Base-by-base conservation (phyloP, 2,797 vertebrate species). In the Harpagifer antarcticus region DNA sequence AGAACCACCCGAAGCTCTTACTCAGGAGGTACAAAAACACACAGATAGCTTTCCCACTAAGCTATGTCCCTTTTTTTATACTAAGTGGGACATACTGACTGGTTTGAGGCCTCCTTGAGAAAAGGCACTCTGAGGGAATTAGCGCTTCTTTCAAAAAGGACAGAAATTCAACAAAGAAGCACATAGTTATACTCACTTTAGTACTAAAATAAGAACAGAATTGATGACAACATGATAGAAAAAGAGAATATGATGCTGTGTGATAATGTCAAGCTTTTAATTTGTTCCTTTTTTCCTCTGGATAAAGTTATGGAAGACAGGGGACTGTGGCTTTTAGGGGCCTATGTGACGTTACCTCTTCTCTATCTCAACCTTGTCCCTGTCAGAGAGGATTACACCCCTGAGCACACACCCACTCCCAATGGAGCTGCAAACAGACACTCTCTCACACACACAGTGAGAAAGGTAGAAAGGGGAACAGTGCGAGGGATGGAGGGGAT, bases 1-100 rank as follows among this genome's bases (percentile, higher is more conserved):
- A 99, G 93, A 99, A 99, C 91, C 98, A 99, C 82, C 98, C 98
- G 5, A 99, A 99, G 85, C 95, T 99, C 78, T 92, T 99, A 42
- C 94, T 99, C 62, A 91, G 98, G 10, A 96, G 98, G 98, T 99
- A 89, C 60, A 90, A 47, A 68, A 67, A 75, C 76, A 74, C 58
- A 58, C 62, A 23, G 42, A 20, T 45, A 47, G 68, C 72, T 82
- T 69, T 70, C 75, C 62, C 40, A 75, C 61, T 63, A 37, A 79
- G 76, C 77, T 23, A 74, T 42, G 23, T 74, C 27, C 27, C 56
- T 5, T 57, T 23, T 63, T 82, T 77, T 79, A 40, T 55, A 37
- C 33, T 9, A 37, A 37, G 33, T 23, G 33, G 33, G 33, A 37
- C 33, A 45, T 11, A 20, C 50, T 49, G 8, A 13, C n/a, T 56